Evolutionary conservation across 1,140 invertebrate species (phyloP).

Genomic region (Pomacea maculata): DNA sequence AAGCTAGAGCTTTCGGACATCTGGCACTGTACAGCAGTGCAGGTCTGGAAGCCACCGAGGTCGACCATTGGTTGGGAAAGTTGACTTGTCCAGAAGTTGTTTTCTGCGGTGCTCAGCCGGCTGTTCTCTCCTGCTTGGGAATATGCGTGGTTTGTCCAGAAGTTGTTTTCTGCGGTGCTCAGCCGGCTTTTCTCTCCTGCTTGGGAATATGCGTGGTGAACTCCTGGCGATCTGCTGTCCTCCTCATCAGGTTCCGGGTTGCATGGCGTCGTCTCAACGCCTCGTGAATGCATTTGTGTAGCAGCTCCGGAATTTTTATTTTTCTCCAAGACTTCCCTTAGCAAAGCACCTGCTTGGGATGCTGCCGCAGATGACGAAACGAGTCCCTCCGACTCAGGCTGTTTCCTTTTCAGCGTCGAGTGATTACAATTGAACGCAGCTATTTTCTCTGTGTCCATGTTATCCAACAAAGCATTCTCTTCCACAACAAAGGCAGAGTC

Average conservation of each 20-base stretch:
- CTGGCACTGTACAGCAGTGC: not conserved
- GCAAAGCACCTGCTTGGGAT: too few relatives aligned
- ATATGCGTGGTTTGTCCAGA: not conserved
- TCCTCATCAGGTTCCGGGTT: too few relatives aligned
- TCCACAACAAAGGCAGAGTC: not conserved
- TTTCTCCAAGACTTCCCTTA: too few relatives aligned
- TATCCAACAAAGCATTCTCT: not conserved
- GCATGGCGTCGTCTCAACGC: too few relatives aligned
- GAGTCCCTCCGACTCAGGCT: too few relatives aligned
- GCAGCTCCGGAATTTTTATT: too few relatives aligned
- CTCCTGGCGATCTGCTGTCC: not conserved
- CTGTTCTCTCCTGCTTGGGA: not conserved
- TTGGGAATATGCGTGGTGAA: not conserved
- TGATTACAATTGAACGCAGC: not conserved
- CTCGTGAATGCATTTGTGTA: too few relatives aligned
- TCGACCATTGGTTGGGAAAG: not conserved
- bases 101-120: not conserved
- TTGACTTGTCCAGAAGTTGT: not conserved
- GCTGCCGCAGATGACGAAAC: too few relatives aligned
- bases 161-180: not conserved
- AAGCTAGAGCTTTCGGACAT: not conserved
- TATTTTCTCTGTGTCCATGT: not conserved
- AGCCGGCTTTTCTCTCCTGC: not conserved
- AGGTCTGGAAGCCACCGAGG: not conserved
- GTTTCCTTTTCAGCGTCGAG: too few relatives aligned